Evolutionary conservation across 2,888 invertebrate species (phyloP).

Genomic region (Callinectes sapidus): DNA sequence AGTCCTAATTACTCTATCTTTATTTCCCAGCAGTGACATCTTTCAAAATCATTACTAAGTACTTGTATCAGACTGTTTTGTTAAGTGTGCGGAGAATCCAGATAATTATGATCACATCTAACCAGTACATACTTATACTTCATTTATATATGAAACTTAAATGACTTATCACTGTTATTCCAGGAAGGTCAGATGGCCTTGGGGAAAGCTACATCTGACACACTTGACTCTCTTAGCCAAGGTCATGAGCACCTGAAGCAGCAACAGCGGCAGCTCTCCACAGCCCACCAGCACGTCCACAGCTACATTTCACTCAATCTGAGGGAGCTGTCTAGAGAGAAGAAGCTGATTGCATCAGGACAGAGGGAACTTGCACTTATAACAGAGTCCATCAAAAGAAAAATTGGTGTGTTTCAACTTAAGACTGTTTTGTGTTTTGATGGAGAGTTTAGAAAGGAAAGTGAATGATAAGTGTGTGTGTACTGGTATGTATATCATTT

Average conservation of each 20-base stretch:
- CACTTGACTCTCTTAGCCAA: conserved; percentile 46
- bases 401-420: conserved; percentile 77
- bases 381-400: conserved; percentile 79
- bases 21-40: no score
- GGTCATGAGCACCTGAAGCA: conserved; percentile 63
- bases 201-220: conserved; percentile 53
- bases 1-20: no score
- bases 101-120: background rate
- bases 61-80: no score
- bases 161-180: background rate
- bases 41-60: no score
- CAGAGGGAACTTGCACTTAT: conserved; percentile 79
- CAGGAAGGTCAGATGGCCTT: conserved; percentile 57
- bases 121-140: background rate
- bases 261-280: conserved; percentile 61
- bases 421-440: background rate
- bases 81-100: no score
- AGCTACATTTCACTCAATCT: conserved; percentile 56
- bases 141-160: background rate
- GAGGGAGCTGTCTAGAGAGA: conserved; percentile 78
- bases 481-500: no score
- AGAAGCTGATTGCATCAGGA: conserved; percentile 80
- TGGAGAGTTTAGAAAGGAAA: background rate
- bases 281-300: conserved; percentile 53
- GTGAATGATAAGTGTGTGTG: background rate